Percentiles rank a stretch among this genome's conserved stretches.
These are phyloP conservation scores for Xiphophorus couchianus DNA, from an alignment of 2,113 vertebrate species.

Conservation along the genomic window DNA sequence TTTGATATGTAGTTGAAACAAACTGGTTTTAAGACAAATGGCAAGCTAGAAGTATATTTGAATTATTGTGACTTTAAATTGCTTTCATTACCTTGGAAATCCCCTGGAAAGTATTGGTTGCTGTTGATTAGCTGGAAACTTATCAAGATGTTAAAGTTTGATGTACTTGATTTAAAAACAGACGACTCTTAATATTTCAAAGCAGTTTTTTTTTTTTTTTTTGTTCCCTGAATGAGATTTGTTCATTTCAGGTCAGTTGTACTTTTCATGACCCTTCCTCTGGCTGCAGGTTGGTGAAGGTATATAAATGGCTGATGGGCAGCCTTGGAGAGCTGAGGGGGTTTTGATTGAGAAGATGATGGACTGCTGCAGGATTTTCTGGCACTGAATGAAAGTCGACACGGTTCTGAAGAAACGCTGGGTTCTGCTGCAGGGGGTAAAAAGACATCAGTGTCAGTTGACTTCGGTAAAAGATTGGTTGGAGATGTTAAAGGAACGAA, in stretches of 20 bases:
- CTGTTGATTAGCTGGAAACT: neutral
- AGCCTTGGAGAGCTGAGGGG: slow-evolving; percentile 14
- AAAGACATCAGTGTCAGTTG: neutral
- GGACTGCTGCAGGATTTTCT: slow-evolving; percentile 4
- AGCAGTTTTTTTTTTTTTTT: too few species aligned
- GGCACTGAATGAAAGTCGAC: neutral
- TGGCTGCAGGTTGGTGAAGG: slow-evolving; percentile 24
- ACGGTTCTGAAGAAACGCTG: neutral
- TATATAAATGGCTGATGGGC: slow-evolving; percentile 15
- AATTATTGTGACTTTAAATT: neutral
- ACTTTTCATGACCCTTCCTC: slow-evolving; percentile 11
- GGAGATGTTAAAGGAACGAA: neutral
- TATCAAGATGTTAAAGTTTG: neutral
- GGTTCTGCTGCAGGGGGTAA: neutral
- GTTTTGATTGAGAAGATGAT: slow-evolving; percentile 29
- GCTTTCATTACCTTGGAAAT: too few species aligned
- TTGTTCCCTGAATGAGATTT: slow-evolving; percentile 1
- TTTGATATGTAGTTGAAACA: too few species aligned
- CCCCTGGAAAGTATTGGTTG: too few species aligned
- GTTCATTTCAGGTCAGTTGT: slow-evolving; percentile 10
- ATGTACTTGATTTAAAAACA: neutral
- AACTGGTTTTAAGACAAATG: neutral
- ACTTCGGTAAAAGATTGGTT: neutral
- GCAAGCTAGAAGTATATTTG: neutral
- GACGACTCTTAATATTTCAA: neutral